Percentiles rank a stretch among this genome's conserved stretches.
Conservation (phyloP, 2,113 vertebrate species). For the Hippoglossus stenolepis region DNA sequence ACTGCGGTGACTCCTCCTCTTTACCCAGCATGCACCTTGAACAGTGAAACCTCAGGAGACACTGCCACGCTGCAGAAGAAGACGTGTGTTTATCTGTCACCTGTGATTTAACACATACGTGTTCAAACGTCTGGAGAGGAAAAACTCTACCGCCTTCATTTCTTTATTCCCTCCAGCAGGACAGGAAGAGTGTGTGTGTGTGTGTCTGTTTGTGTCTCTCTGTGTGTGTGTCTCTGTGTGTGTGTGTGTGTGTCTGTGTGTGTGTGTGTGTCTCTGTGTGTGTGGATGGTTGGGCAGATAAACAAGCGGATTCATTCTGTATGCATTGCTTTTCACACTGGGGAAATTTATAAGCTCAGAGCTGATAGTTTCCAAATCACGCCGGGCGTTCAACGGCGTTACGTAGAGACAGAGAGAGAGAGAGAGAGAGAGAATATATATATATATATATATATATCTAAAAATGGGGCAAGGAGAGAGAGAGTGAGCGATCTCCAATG, state of each 20-base stretch:
- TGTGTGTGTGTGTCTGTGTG: slow-evolving; percentile 17
- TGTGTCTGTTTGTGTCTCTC: not conserved
- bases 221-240: slow-evolving; percentile 4
- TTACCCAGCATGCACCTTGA: not conserved
- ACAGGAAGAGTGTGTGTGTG: slow-evolving; percentile 7
- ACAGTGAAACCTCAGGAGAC: not conserved
- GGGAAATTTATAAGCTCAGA: slow-evolving; percentile 70
- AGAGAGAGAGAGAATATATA: not conserved
- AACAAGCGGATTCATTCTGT: slow-evolving; percentile 66
- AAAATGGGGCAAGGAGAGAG: no score
- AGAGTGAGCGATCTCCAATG: no score
- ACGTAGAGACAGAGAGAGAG: slow-evolving; percentile 31
- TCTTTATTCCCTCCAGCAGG: no score
- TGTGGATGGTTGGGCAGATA: slow-evolving; percentile 51
- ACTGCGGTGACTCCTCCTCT: not conserved
- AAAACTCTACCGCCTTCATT: no score
- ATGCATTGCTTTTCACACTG: slow-evolving; percentile 75
- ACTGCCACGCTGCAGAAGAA: slow-evolving; percentile 28
- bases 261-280: not conserved
- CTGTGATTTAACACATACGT: slow-evolving; percentile 52
- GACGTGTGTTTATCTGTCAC: slow-evolving; percentile 59
- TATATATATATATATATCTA: no score
- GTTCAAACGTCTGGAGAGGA: slow-evolving; percentile 42
- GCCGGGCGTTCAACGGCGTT: not conserved
- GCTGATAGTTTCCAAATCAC: not conserved